Evolutionary conservation across 2,797 vertebrate genomes (phyloP), one percentile per base, ranked within the genome.

Genomic region (Prionace glauca): DNA sequence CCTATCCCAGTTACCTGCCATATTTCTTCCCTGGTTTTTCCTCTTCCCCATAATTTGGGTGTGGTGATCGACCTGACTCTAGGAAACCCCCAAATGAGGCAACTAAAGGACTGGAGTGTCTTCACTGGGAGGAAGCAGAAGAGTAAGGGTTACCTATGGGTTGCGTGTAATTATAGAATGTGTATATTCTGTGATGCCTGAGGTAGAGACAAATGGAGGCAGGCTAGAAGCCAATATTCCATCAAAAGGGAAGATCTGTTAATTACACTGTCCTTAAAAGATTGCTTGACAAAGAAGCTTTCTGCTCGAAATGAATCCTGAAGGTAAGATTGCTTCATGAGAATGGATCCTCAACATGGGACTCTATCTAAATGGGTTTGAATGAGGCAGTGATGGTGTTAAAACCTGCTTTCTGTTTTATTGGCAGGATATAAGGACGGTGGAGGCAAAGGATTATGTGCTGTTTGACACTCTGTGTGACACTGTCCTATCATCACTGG

Each of bases 381-480:
- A 65, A 84, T 84, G 20, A 45, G 79, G 18, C 36, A 45, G 62
- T 91, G 88, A 65, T 91, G 32, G 60, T 62, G 60, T 91, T 91
- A 91, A 91, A 91, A 36, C 7, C 18, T 91, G 16, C n/a, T 65
- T 65, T 65, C 88, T 67, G 60, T 65, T 91, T 65, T 91, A 18
- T 91, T 65, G 32, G 88, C 67, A 91, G 88, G 88, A 91, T 91
- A 60, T 32, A 86, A 50, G 81, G 56, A 14, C 10, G 60, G 10
- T 36, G 56, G 74, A 95, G 60, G 29, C 74, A 16, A 84, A 77
- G 77, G 77, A 79, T 56, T 41, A n/a, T 8, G 14, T 29, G 32
- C 50, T 96, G 95, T 96, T 96, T 94, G 96, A 96, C 71, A 67
- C 88, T 10, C 95, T 96, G 26, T 96, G 96, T 95, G 95, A 96